Conservation (phyloP, 2,113 vertebrate genomes). For the Pterocles burchelli region DNA sequence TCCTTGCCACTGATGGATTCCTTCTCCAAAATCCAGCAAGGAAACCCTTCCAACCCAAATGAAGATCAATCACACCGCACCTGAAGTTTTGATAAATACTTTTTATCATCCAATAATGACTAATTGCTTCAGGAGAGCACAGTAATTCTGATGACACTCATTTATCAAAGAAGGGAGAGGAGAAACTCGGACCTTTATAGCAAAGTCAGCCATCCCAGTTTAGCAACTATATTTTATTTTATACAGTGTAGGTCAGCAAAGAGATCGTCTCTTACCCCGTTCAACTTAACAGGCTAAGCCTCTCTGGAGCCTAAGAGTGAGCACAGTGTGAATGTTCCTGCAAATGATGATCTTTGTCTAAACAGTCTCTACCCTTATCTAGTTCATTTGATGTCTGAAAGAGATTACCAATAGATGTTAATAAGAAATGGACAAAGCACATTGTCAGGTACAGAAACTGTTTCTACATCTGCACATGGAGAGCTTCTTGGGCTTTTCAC, state of each 20-base stretch:
- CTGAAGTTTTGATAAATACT: slow-evolving; percentile 71
- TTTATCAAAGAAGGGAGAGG: slow-evolving; percentile 44
- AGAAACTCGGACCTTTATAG: background rate
- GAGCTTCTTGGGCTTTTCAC: background rate
- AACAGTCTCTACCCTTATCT: background rate
- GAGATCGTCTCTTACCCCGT: background rate
- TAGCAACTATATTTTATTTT: background rate
- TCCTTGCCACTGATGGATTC: slow-evolving; percentile 45
- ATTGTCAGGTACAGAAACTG: background rate
- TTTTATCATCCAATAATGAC: slow-evolving; percentile 50
- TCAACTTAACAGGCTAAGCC: background rate
- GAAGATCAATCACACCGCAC: slow-evolving; percentile 62
- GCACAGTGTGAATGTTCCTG: background rate
- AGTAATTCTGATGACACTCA: slow-evolving; percentile 43
- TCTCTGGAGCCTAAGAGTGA: background rate
- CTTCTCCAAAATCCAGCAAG: slow-evolving; percentile 13
- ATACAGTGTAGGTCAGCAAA: background rate
- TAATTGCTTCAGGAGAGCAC: slow-evolving; percentile 48
- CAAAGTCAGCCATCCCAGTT: background rate
- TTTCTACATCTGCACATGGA: background rate
- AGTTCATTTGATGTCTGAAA: background rate
- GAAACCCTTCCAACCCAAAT: slow-evolving; percentile 68
- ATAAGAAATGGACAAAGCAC: background rate
- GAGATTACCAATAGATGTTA: background rate
- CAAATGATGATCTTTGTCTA: background rate